Evolutionary conservation across 2,113 vertebrate genomes (phyloP), one percentile per base, ranked within the genome.

Genomic region (Mirounga angustirostris): DNA sequence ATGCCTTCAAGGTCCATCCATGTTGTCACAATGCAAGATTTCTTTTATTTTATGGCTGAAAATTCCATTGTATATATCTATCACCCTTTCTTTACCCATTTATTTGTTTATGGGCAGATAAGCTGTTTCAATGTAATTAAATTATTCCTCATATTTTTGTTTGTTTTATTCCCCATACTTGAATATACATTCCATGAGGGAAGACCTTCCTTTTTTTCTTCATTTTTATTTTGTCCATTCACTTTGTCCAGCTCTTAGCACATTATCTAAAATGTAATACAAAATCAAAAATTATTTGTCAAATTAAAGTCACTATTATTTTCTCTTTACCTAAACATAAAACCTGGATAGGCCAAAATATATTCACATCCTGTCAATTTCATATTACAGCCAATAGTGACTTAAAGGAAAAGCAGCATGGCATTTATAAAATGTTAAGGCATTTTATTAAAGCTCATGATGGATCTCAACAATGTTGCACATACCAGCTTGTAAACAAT

Each of bases 391-490:
- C 52, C 54, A 59, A 46, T n/a, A 89, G 19, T 33, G 30, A 52
- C 21, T 4, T 28, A 26, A 65, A 78, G 19, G 40, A 52, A 30
- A 52, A 69, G 12, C 40, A 86, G 24, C 10, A 69, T 28, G 76
- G 14, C 36, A 50, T 78, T 78, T 50, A 50, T 78, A 78, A 78
- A 76, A 40, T 33, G 13, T 92, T 97, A 33, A 87, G 63, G 71
- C 81, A 69, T 95, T 52, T 98, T 96, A 97, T 98, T 97, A 19
- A 74, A 94, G 71, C 93, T 74, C 78, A 93, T 84, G 97, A 95
- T 56, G 40, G 89, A 93, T 93, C 43, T 88, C 33, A 14, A 16
- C 50, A 59, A n/a, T 33, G 54, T 58, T 50, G 40, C 52, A 30
- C 12, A 33, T 63, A 36, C 28, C 54, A 71, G 18, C 30, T 40